A percentile compares a stretch with the other conserved stretches of the same genome.
These are phyloP conservation scores for Tipula helvola DNA, from an alignment of 2,888 invertebrate species.

Conservation along the genomic window DNA sequence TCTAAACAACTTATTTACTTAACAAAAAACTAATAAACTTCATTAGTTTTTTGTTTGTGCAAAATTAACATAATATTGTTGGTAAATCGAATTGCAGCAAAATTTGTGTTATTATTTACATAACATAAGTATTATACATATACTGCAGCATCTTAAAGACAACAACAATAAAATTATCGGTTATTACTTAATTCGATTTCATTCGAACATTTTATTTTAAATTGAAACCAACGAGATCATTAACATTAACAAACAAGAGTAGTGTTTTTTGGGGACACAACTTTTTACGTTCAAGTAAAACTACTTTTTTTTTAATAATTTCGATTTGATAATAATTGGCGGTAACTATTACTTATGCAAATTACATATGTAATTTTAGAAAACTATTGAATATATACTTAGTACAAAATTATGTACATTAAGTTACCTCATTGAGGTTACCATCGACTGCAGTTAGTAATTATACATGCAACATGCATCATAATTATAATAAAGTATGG, in stretches of 20 bases:
- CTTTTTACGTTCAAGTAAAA: not conserved
- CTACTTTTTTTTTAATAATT: not conserved
- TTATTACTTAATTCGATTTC: not conserved
- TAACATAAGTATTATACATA: not conserved
- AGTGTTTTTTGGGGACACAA: not conserved
- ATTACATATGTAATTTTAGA: not conserved
- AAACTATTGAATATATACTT: not conserved
- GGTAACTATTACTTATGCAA: not conserved
- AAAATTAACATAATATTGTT: not conserved
- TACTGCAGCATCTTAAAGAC: not conserved
- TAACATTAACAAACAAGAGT: not conserved
- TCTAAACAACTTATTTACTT: not conserved
- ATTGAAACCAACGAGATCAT: not conserved
- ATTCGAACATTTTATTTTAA: not conserved
- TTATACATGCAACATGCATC: not conserved
- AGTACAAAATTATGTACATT: not conserved
- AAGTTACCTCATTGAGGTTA: not conserved
- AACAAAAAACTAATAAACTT: not conserved
- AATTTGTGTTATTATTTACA: not conserved
- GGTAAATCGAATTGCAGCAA: not conserved
- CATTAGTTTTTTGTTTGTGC: not conserved
- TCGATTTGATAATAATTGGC: not conserved
- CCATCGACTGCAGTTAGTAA: not conserved
- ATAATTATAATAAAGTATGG: not conserved
- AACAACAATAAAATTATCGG: not conserved